phyloP scores from a whole-genome alignment of 2,888 invertebrate species.

The Dusona sp. region DNA sequence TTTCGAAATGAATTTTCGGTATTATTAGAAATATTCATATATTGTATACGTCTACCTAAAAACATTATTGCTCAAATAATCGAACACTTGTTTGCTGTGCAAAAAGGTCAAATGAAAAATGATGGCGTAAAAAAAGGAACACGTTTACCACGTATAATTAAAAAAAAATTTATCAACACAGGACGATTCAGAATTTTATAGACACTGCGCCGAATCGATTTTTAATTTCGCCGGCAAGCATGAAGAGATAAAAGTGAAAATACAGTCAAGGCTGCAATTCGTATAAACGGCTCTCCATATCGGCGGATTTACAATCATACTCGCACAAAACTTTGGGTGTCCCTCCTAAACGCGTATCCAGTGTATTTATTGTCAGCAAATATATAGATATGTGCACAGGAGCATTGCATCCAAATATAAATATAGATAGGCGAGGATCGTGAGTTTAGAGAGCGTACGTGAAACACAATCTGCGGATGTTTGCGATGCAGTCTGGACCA shows the following conservation, averaged over 20 bases:
- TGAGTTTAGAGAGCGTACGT: slow-evolving; percentile 37
- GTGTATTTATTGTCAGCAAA: slow-evolving; percentile 37
- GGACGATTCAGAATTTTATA: neutral
- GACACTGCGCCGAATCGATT: slow-evolving; percentile 75
- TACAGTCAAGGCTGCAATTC: slow-evolving; percentile 48
- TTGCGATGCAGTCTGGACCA: slow-evolving; percentile 69
- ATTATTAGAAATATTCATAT: neutral
- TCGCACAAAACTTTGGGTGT: slow-evolving; percentile 66
- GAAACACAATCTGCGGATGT: slow-evolving; percentile 53
- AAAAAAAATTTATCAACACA: neutral
- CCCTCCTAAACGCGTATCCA: slow-evolving; percentile 67
- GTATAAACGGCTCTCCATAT: slow-evolving; percentile 73
- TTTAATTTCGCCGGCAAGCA: slow-evolving; percentile 76
- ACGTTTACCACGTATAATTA: neutral
- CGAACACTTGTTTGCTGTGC: neutral
- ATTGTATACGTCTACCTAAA: neutral
- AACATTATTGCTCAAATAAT: neutral
- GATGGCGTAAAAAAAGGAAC: neutral
- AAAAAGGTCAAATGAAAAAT: neutral
- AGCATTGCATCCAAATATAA: slow-evolving; percentile 1
- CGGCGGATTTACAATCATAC: slow-evolving; percentile 61
- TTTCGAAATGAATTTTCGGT: neutral
- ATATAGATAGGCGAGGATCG: slow-evolving; percentile 39
- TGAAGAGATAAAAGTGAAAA: slow-evolving; percentile 10
- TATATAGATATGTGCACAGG: slow-evolving; percentile 24